Conservation (phyloP, 2,888 invertebrate genomes). For the Gymnocheta viridis region DNA sequence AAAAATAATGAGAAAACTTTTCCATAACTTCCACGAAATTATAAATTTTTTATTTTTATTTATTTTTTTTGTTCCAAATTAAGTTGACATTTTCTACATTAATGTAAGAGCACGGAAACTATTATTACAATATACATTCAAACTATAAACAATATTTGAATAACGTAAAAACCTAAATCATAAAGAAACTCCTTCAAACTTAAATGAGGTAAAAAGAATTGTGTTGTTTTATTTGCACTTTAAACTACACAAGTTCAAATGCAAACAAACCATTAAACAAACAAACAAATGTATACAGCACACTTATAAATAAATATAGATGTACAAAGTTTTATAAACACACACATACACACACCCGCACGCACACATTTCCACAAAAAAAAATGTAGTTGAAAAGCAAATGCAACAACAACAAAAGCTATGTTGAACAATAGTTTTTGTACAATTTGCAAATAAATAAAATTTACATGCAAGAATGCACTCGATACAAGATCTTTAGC, state of each 20-base stretch:
- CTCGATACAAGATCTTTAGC: not conserved
- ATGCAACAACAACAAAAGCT: conserved; percentile 33
- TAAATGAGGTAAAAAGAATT: conserved; percentile 49
- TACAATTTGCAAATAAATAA: conserved; percentile 37
- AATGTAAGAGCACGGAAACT: not conserved
- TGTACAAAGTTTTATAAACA: not conserved
- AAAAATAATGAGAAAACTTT: conserved; percentile 25
- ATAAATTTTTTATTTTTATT: not conserved
- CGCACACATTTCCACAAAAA: not conserved
- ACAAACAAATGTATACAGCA: conserved; percentile 6
- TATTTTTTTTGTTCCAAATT: too few species aligned
- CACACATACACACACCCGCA: not conserved
- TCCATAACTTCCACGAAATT: not conserved
- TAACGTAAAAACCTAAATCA: not conserved
- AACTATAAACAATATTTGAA: not conserved
- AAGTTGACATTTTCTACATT: not conserved
- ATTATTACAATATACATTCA: not conserved
- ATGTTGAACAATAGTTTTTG: conserved; percentile 24
- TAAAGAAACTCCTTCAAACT: conserved; percentile 46
- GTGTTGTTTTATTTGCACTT: conserved; percentile 44
- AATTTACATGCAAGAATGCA: conserved; percentile 28
- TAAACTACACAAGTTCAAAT: conserved; percentile 32
- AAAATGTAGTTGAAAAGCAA: not conserved
- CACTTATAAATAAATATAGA: not conserved
- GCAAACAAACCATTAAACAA: conserved; percentile 29